These are phyloP conservation scores for Lasiommata megera DNA, from an alignment of 2,888 invertebrate species.

Conservation along the genomic window DNA sequence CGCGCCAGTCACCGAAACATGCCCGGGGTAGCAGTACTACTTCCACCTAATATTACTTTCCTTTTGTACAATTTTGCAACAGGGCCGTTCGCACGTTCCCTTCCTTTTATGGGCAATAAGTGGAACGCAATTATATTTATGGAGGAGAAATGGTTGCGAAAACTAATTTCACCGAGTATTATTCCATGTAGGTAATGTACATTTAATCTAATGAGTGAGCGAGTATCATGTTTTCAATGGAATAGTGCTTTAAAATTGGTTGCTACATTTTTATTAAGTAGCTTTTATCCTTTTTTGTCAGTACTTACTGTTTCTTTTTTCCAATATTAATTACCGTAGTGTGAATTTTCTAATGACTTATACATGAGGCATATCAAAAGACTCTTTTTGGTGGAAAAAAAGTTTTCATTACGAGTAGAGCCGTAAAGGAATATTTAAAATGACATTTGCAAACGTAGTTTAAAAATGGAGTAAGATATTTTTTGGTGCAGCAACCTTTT, in stretches of 20 bases:
- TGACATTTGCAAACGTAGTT: not conserved
- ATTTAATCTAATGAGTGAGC: slow-evolving; percentile 41
- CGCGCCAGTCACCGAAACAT: slow-evolving; percentile 79
- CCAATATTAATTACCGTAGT: not conserved
- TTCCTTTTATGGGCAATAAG: slow-evolving; percentile 81
- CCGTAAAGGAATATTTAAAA: not conserved
- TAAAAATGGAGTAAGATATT: not conserved
- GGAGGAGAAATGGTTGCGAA: slow-evolving; percentile 72
- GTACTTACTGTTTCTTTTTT: not conserved
- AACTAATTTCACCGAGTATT: slow-evolving; percentile 75
- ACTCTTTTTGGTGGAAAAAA: not conserved
- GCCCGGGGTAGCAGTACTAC: slow-evolving; percentile 67
- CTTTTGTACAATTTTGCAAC: slow-evolving; percentile 81
- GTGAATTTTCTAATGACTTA: no score
- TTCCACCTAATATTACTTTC: slow-evolving; percentile 79
- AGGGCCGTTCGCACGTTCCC: slow-evolving; percentile 79
- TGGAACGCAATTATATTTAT: slow-evolving; percentile 81
- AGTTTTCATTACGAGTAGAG: not conserved
- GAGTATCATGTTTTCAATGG: slow-evolving; percentile 7
- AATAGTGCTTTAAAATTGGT: slow-evolving; percentile 6
- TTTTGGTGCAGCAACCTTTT: not conserved
- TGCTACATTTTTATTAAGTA: slow-evolving; percentile 8
- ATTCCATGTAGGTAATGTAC: slow-evolving; percentile 46
- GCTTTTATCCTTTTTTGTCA: not conserved
- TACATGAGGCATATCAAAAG: no score